Conservation (phyloP, 2,888 invertebrate genomes). For the Pseudeuparius sepicola region DNA sequence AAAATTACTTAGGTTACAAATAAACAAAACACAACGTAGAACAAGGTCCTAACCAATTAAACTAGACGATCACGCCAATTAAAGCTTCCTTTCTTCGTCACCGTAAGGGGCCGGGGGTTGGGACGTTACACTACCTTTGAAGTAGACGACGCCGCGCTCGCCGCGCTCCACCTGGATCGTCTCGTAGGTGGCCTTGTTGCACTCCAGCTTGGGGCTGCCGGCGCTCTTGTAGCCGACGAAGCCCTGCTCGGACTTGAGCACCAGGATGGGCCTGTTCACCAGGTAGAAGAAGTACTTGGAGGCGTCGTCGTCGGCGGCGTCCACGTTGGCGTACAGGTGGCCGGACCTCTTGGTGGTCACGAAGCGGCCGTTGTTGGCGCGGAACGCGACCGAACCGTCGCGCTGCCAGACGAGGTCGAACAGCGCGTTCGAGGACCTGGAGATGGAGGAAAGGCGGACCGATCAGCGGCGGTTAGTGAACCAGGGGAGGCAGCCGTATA, state of each 20-base stretch:
- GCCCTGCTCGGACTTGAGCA: constrained; percentile 90
- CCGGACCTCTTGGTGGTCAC: constrained; percentile 87
- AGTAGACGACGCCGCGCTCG: constrained; percentile 79
- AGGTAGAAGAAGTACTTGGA: constrained; percentile 92
- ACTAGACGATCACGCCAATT: too few relatives aligned
- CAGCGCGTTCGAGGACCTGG: constrained; percentile 80
- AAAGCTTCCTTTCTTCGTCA: too few relatives aligned
- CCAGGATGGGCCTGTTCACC: constrained; percentile 87
- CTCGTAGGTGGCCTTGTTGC: constrained; percentile 92
- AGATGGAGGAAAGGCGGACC: too few relatives aligned
- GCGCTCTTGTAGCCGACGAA: constrained; percentile 85
- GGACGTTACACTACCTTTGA: constrained; percentile 78
- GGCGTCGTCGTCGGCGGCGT: constrained; percentile 67
- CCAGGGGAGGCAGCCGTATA: too few relatives aligned
- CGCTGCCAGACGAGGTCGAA: constrained; percentile 90
- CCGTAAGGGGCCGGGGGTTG: too few relatives aligned
- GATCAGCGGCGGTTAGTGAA: too few relatives aligned
- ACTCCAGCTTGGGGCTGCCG: constrained; percentile 74
- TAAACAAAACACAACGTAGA: too few relatives aligned
- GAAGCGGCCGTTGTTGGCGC: constrained; percentile 90
- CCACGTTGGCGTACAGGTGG: constrained; percentile 75
- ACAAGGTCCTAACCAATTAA: too few relatives aligned
- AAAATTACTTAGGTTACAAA: too few relatives aligned
- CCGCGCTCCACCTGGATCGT: constrained; percentile 85
- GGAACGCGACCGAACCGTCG: constrained; percentile 84